Evolutionary conservation across 2,888 invertebrate genomes (phyloP).

Genomic region (Caenorhabditis macrosperma): DNA sequence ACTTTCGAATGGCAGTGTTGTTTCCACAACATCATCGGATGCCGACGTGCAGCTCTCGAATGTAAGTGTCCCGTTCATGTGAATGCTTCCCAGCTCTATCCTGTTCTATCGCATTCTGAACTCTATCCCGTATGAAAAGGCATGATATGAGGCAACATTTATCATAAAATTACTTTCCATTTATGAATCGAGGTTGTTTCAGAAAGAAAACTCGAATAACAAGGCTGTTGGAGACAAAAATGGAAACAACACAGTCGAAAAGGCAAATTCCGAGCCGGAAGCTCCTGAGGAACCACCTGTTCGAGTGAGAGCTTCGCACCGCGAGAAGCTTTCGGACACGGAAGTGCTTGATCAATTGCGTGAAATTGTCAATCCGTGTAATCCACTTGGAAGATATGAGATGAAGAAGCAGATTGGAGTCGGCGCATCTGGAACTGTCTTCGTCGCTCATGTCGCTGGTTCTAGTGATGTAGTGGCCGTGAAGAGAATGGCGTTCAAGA

Average conservation of each 20-base stretch:
- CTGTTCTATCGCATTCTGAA: conserved; percentile 7
- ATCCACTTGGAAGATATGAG: conserved; percentile 89
- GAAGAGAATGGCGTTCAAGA: conserved; percentile 94
- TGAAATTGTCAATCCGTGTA: conserved; percentile 83
- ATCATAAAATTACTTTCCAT: too few relatives aligned
- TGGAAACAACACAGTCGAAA: conserved; percentile 16
- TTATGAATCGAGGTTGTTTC: too few relatives aligned
- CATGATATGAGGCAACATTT: too few relatives aligned
- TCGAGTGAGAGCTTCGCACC: conserved; percentile 63
- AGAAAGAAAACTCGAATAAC: conserved; percentile 66
- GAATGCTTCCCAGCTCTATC: conserved; percentile 1
- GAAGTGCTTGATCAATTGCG: conserved; percentile 72
- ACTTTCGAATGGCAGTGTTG: conserved; percentile 68
- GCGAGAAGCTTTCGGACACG: conserved; percentile 69
- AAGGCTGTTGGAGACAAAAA: conserved; percentile 44
- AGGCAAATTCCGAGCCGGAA: conserved; percentile 11
- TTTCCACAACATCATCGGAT: conserved; percentile 67
- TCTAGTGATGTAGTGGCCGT: conserved; percentile 88
- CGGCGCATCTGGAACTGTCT: conserved; percentile 83
- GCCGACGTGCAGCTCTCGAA: conserved; percentile 65
- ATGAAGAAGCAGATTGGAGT: conserved; percentile 90
- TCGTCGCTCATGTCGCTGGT: conserved; percentile 70
- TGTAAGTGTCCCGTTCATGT: conserved; percentile 46
- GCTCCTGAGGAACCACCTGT: conserved; percentile 60
- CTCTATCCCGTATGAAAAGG: conserved; percentile 23